Percentiles rank a stretch among this genome's conserved stretches.
Conservation (phyloP, 2,888 invertebrate genomes). For the Augiades crinisus region DNA sequence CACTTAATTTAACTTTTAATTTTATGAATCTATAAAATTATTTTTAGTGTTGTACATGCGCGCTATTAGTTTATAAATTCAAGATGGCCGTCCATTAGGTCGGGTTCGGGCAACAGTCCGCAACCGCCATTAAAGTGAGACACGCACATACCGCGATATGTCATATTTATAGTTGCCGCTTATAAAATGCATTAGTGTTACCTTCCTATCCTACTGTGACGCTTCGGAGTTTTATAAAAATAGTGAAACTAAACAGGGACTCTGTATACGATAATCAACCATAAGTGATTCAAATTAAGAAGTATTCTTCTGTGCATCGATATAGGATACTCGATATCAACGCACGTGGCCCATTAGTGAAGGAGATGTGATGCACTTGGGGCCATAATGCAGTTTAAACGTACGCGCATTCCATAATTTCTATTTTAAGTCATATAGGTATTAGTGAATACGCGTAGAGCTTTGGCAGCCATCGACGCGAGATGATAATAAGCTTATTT, state of each 20-base stretch:
- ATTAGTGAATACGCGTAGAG: neutral
- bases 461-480: slow-evolving; percentile 1
- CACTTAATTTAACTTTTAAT: neutral
- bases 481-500: too few species aligned
- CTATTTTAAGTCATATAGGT: slow-evolving; percentile 23
- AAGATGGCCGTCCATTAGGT: slow-evolving; percentile 16
- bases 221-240: slow-evolving; percentile 58
- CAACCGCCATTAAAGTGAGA: slow-evolving; percentile 17
- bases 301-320: slow-evolving; percentile 1
- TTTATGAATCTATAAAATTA: neutral
- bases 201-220: slow-evolving; percentile 50
- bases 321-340: slow-evolving; percentile 25
- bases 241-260: slow-evolving; percentile 31
- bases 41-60: neutral
- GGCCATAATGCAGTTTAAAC: slow-evolving; percentile 30
- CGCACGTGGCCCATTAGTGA: slow-evolving; percentile 40
- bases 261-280: slow-evolving; percentile 11
- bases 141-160: slow-evolving; percentile 48
- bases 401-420: slow-evolving; percentile 25
- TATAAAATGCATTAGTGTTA: slow-evolving; percentile 68
- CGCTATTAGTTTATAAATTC: slow-evolving; percentile 4
- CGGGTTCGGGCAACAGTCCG: slow-evolving; percentile 20
- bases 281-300: slow-evolving; percentile 4
- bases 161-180: slow-evolving; percentile 62
- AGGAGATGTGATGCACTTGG: slow-evolving; percentile 29